Percentiles rank a stretch among this genome's conserved stretches.
These are phyloP conservation scores for Spondyliosoma cantharus DNA, from an alignment of 2,797 vertebrate genomes.

Conservation along the genomic window DNA sequence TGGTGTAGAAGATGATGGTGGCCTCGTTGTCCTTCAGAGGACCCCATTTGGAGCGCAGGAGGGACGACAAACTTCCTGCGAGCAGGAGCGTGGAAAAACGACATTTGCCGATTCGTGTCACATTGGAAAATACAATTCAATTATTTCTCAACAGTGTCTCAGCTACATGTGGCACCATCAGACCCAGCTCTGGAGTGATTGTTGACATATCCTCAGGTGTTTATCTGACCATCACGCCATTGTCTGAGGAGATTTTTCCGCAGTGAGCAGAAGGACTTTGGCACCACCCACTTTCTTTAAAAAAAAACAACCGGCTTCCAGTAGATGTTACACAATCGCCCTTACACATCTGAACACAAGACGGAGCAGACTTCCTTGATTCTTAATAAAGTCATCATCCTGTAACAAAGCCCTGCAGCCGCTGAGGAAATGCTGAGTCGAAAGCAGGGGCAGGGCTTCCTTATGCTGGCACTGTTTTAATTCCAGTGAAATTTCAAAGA, in stretches of 20 bases:
- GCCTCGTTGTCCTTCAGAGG: constrained; percentile 93
- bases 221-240: not conserved
- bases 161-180: not conserved
- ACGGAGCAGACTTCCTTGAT: constrained; percentile 37
- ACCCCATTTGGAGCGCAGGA: constrained; percentile 94
- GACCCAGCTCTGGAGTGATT: not conserved
- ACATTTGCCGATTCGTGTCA: not conserved
- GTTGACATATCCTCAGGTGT: not conserved
- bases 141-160: not conserved
- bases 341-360: constrained; percentile 21
- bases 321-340: constrained; percentile 41
- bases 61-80: constrained; percentile 91
- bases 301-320: constrained; percentile 36
- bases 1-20: constrained; percentile 93
- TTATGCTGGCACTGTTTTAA: not conserved
- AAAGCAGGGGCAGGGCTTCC: constrained; percentile 1
- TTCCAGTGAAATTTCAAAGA: not conserved
- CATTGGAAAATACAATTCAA: not conserved
- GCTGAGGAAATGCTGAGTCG: not conserved
- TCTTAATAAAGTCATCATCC: not conserved
- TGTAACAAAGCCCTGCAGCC: not conserved
- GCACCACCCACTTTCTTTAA: constrained; percentile 50
- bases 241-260: constrained; percentile 3
- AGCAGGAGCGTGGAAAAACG: not conserved
- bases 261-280: constrained; percentile 17